Base-by-base conservation (phyloP, 2,797 vertebrate species). In the Lagodon rhomboides region DNA sequence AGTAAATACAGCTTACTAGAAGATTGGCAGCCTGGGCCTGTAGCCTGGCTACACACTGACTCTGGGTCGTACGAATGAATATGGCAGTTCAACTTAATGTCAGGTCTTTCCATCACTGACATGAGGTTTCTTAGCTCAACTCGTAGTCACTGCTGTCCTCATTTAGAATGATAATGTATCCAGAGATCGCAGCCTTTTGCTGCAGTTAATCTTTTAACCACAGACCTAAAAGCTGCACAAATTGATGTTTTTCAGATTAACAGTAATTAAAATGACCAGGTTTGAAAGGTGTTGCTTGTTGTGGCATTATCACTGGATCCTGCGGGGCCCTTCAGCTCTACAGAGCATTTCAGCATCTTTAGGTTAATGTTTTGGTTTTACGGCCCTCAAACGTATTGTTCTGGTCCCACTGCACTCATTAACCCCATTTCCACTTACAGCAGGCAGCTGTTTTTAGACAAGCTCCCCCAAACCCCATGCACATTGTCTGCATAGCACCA, bases 371-470 rank as follows among this genome's bases (percentile, higher is more conserved):
- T 59, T 38, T 34, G 30, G 17, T 38, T 38, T 59, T n/a, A 38
- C n/a, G 27, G 55, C 27, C 55, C 18, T 5, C 10, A 30, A 1
- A 62, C 18, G 11, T 25, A 44, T 18, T 17, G 17, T 50, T 49
- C 4, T 1, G 4, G 15, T n/a, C 2, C 18, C 15, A 46, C 17
- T 1, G 0, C 0, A 0, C 16, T 20, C 25, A 49, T 30, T 2
- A 47, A 49, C 62, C 25, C n/a, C 2, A 12, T n/a, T 18, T 11
- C 30, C 11, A 58, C 13, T 16, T 1, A 3, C 12, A 16, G 34
- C 55, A 34, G 4, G 10, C 16, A 56, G 6, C n/a, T n/a, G 7
- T 44, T 22, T 62, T 62, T 16, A 23, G 18, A 23, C 41, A 43
- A 16, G 60, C n/a, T 62, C n/a, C 23, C 2, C 17, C 16, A 18